A percentile compares a stretch with the other conserved stretches of the same genome.
phyloP scores from a whole-genome alignment of 2,113 vertebrate genomes.

The Sula dactylatra region DNA sequence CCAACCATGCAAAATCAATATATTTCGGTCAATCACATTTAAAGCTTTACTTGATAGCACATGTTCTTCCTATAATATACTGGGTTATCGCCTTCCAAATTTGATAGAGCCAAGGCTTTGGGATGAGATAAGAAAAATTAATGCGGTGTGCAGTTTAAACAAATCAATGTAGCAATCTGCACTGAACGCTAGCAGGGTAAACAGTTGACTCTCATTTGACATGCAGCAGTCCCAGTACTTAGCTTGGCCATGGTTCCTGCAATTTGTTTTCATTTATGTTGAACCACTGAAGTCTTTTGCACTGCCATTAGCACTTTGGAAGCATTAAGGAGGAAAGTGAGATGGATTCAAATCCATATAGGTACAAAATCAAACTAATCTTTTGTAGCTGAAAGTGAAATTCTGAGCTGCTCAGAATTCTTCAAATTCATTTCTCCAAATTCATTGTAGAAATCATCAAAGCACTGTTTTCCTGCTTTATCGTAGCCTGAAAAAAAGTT shows the following conservation, averaged over 20 bases:
- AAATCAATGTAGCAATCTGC: constrained; percentile 53
- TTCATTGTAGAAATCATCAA: constrained; percentile 34
- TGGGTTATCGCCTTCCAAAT: constrained; percentile 29
- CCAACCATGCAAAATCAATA: constrained; percentile 43
- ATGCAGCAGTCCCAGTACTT: constrained; percentile 19
- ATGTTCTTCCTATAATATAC: constrained; percentile 28
- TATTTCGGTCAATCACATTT: constrained; percentile 35
- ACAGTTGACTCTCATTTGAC: constrained; percentile 34
- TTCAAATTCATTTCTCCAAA: constrained; percentile 35
- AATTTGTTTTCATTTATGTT: constrained; percentile 64
- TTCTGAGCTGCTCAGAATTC: constrained; percentile 34
- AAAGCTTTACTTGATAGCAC: constrained; percentile 22
- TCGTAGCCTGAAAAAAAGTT: constrained; percentile 32
- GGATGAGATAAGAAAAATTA: constrained; percentile 50
- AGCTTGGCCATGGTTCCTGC: constrained; percentile 24
- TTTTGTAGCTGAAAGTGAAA: constrained; percentile 17
- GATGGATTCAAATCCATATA: constrained; percentile 55
- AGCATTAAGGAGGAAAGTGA: constrained; percentile 54
- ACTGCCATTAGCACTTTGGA: constrained; percentile 68
- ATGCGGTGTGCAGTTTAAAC: constrained; percentile 43
- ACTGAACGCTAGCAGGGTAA: background rate
- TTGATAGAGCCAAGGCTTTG: constrained; percentile 15
- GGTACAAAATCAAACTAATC: constrained; percentile 47
- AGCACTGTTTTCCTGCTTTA: constrained; percentile 29
- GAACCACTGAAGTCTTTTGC: constrained; percentile 24